Evolutionary conservation across 2,888 invertebrate species (phyloP), one percentile per base, ranked within the genome.

Genomic region (Drosophila cognata): DNA sequence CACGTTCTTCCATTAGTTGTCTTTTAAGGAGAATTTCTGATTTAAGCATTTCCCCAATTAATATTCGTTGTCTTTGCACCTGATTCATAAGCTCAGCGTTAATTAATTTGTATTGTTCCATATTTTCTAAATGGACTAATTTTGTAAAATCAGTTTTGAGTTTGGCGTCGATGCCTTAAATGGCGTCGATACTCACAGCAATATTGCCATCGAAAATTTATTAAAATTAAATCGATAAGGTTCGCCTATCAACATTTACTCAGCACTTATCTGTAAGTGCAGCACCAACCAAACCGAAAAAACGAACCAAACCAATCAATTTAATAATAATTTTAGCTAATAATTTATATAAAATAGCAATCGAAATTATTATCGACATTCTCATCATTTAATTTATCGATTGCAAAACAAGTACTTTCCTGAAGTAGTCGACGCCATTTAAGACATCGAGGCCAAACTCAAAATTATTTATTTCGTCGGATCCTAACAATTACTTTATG

Each of bases 371-470:
- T 10, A 18, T 35, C 35, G 35, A 53, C n/a, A 18, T 16, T 4
- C 4, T 5, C 16, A 35, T 16, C 8, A 4, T 46, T 46, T 16
- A 16, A 46, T 4, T 46, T 21, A 16, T 53, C 33, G 52, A 52
- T n/a, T n/a, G 8, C 33, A 21, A 46, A 25, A 16, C 16, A 46
- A 8, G 46, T 25, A 16, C 4, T 25, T 25, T 25, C 21, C 13
- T 29, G 5, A 5, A 1, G 7, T n/a, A 36, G 71, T 77, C 77
- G 68, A 63, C 41, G n/a, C 18, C 3, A 41, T 16, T 28, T 11
- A 0, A 57, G 10, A 28, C 38, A 74, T 77, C 53, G 71, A 78
- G 78, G 74, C 74, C 43, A 78, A 74, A 74, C 74, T 77, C 56
- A 77, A 77, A 62, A 4, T 16, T 25, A 21, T 16, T 57, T 35